These are phyloP conservation scores for Epiblema foenella DNA, from an alignment of 2,888 invertebrate genomes.

Conservation along the genomic window DNA sequence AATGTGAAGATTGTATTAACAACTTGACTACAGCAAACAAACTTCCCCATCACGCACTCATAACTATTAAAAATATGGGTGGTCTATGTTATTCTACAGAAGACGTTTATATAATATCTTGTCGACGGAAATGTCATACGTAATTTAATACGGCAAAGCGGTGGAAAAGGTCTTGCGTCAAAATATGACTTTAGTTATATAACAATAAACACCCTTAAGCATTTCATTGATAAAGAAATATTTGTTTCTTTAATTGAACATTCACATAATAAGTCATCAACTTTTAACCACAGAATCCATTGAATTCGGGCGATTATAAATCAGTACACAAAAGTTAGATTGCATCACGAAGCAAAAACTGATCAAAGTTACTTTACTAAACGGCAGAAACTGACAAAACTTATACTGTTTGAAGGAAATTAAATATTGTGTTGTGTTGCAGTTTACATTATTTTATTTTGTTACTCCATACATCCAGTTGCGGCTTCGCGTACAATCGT, in stretches of 20 bases:
- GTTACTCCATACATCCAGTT: no score
- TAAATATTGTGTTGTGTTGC: no score
- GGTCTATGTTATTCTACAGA: conserved; percentile 3
- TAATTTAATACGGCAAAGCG: not conserved
- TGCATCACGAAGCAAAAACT: no score
- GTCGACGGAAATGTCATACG: no score
- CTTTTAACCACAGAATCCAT: not conserved
- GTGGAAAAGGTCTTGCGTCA: not conserved
- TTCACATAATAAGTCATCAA: not conserved
- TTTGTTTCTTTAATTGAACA: not conserved
- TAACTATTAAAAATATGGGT: not conserved
- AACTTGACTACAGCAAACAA: not conserved
- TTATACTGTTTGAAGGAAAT: no score
- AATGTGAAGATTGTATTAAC: conserved; percentile 6
- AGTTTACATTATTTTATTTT: no score
- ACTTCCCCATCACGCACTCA: not conserved
- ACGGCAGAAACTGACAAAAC: no score
- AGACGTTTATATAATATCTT: conserved; percentile 5
- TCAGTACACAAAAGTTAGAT: not conserved
- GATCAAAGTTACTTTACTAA: no score
- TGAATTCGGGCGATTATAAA: not conserved
- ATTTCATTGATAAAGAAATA: conserved; percentile 1
- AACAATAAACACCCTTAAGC: not conserved
- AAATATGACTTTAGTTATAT: not conserved
- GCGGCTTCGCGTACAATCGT: no score